Evolutionary conservation across 2,113 vertebrate species (phyloP).

Genomic region (Trichechus manatus): DNA sequence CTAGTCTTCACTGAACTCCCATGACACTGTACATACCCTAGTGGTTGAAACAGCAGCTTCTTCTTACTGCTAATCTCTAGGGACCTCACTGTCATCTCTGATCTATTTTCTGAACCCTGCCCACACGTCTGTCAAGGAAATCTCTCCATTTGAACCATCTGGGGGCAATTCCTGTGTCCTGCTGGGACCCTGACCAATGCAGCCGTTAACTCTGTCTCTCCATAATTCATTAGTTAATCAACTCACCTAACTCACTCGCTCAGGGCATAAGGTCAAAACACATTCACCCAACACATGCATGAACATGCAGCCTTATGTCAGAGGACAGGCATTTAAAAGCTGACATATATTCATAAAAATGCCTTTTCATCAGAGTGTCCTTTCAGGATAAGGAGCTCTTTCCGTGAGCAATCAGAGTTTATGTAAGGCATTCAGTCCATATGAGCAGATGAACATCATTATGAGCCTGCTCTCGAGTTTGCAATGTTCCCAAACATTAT

Average conservation of each 20-base stretch:
- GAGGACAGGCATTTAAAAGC: constrained; percentile 44
- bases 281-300: not conserved
- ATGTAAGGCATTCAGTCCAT: constrained; percentile 34
- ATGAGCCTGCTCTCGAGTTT: constrained; percentile 51
- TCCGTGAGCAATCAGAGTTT: constrained; percentile 56
- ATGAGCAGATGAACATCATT: constrained; percentile 54
- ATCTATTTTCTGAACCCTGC: not conserved
- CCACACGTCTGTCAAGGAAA: not conserved
- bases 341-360: constrained; percentile 45
- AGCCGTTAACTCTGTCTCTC: not conserved
- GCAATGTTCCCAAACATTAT: constrained; percentile 79
- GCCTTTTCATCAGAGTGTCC: constrained; percentile 52
- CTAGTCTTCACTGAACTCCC: not conserved
- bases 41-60: not conserved
- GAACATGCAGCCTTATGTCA: not conserved
- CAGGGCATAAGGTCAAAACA: constrained; percentile 28
- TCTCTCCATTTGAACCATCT: not conserved
- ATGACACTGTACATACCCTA: too few relatives aligned
- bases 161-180: not conserved
- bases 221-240: constrained; percentile 28
- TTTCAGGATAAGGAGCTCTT: constrained; percentile 59
- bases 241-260: not conserved
- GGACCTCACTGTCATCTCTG: not conserved
- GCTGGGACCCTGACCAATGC: not conserved
- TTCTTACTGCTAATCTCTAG: not conserved